Evolutionary conservation across 2,888 invertebrate genomes (phyloP).

Genomic region (Drosophila kanekoi): DNA sequence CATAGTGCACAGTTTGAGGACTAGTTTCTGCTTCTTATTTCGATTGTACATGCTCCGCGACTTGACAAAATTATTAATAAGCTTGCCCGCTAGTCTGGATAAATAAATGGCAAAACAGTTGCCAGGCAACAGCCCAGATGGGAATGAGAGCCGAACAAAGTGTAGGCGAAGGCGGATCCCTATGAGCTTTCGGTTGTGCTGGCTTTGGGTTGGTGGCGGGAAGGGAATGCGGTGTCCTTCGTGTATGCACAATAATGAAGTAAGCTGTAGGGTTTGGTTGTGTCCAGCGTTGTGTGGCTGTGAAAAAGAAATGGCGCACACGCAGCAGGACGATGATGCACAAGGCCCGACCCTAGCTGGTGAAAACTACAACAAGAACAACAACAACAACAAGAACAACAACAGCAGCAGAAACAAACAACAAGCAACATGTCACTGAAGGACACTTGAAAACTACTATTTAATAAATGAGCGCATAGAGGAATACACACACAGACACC

Average conservation of each 20-base stretch:
- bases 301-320: conserved; percentile 65
- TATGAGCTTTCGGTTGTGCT: not conserved
- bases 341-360: conserved; percentile 49
- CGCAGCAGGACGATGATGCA: conserved; percentile 51
- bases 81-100: conserved; percentile 53
- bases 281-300: conserved; percentile 48
- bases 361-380: conserved; percentile 34
- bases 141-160: conserved; percentile 4
- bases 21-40: conserved; percentile 37
- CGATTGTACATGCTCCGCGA: conserved; percentile 32
- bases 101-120: conserved; percentile 65
- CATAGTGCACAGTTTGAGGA: conserved; percentile 13
- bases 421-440: conserved; percentile 79
- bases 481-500: conserved; percentile 48
- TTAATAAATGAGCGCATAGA: conserved; percentile 81
- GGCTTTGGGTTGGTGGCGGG: conserved; percentile 1
- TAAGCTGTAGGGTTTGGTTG: conserved; percentile 58
- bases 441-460: conserved; percentile 83
- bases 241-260: conserved; percentile 77
- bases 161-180: conserved; percentile 15
- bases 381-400: conserved; percentile 29
- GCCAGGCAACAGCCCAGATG: conserved; percentile 12
- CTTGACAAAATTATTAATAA: conserved; percentile 77
- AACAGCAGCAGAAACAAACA: conserved; percentile 61
- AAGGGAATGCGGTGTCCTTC: conserved; percentile 27